phyloP scores from a whole-genome alignment of 2,113 vertebrate species.

The Podarcis muralis region DNA sequence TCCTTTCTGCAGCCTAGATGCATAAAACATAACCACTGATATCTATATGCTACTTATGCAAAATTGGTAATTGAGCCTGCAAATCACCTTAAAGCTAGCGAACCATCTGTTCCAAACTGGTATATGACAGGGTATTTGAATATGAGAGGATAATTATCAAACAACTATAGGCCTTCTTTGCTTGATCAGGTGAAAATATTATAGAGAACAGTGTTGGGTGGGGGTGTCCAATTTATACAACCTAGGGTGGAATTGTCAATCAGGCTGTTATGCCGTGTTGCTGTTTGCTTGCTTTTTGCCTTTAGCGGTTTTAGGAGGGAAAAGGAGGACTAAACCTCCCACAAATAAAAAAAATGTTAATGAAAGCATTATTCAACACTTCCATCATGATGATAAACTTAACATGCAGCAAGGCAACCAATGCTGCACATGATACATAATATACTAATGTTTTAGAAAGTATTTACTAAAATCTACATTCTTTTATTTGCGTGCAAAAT shows the following conservation, averaged over 20 bases:
- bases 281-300: slow-evolving; percentile 45
- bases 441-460: not conserved
- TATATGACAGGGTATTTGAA: slow-evolving; percentile 42
- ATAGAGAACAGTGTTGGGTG: slow-evolving; percentile 48
- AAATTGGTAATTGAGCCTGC: slow-evolving; percentile 53
- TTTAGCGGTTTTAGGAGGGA: slow-evolving; percentile 35
- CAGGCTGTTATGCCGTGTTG: slow-evolving; percentile 17
- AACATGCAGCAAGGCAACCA: not conserved
- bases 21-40: not conserved
- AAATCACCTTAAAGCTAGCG: slow-evolving; percentile 56
- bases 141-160: slow-evolving; percentile 41
- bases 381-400: not conserved
- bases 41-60: slow-evolving; percentile 24
- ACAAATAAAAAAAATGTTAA: slow-evolving; percentile 23
- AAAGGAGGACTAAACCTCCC: slow-evolving; percentile 46
- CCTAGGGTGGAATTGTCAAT: slow-evolving; percentile 46
- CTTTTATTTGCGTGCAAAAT: not conserved
- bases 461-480: not conserved
- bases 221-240: slow-evolving; percentile 17
- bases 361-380: not conserved
- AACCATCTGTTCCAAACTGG: slow-evolving; percentile 56
- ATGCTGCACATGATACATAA: not conserved
- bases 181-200: slow-evolving; percentile 58
- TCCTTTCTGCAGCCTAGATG: not conserved
- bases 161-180: slow-evolving; percentile 56